Conservation (phyloP, 2,113 vertebrate species). For the Pterophyllum scalare region DNA sequence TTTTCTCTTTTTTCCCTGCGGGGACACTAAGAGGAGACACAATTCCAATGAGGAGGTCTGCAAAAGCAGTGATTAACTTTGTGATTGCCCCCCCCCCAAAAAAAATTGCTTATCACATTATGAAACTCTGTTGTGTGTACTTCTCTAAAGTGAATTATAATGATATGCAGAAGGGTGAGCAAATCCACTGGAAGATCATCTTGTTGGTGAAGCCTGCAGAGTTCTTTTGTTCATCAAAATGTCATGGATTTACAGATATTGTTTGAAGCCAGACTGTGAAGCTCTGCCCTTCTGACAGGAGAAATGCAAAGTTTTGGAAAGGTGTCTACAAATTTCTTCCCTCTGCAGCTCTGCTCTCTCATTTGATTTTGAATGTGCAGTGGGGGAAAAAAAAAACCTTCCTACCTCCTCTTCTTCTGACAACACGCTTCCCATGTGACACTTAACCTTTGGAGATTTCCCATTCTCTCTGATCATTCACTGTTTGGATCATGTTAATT, state of each 20-base stretch:
- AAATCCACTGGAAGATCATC: conserved; percentile 25
- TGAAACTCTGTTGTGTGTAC: conserved; percentile 39
- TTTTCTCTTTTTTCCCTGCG: conserved; percentile 60
- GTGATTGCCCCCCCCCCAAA: not conserved
- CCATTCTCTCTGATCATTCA: conserved; percentile 79
- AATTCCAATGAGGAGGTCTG: conserved; percentile 72
- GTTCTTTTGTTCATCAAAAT: conserved; percentile 61
- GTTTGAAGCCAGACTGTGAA: conserved; percentile 60
- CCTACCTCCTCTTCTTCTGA: conserved; percentile 67
- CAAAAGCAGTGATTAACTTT: conserved; percentile 75
- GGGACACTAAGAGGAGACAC: conserved; percentile 66
- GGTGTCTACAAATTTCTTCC: conserved; percentile 66
- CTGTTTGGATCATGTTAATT: conserved; percentile 84
- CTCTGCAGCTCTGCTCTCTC: conserved; percentile 47
- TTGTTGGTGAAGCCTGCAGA: conserved; percentile 33
- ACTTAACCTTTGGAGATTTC: conserved; percentile 84
- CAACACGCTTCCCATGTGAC: conserved; percentile 82
- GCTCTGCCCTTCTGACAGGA: conserved; percentile 57
- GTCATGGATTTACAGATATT: conserved; percentile 66
- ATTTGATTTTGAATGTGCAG: conserved; percentile 63
- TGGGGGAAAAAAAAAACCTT: conserved; percentile 19
- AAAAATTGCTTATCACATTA: conserved; percentile 20
- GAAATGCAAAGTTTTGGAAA: conserved; percentile 76
- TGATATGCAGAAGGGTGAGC: conserved; percentile 3
- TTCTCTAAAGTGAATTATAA: conserved; percentile 29